Percentiles rank a stretch among this genome's conserved stretches.
phyloP scores from a whole-genome alignment of 2,113 vertebrate genomes.

The Benitochromis conjunctus region DNA sequence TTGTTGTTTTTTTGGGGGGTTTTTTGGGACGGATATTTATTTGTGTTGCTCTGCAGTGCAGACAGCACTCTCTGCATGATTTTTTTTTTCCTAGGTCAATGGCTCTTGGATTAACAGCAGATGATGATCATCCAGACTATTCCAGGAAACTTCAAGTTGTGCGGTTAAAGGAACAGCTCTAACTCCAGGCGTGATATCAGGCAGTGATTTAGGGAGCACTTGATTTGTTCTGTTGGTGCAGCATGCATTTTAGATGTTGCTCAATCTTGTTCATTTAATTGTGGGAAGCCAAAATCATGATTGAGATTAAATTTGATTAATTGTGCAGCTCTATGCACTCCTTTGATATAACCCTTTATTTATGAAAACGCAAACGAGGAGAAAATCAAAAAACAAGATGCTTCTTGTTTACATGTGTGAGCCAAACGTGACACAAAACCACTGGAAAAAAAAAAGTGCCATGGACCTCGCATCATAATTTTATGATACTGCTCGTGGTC shows the following conservation, averaged over 20 bases:
- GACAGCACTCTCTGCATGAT: no score
- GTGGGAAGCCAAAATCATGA: background rate
- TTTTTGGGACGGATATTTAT: no score
- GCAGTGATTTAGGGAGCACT: background rate
- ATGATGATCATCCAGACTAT: background rate
- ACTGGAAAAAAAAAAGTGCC: no score
- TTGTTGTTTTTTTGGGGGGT: no score
- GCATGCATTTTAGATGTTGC: background rate
- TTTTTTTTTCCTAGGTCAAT: no score
- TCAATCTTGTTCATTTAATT: background rate
- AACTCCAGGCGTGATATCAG: background rate
- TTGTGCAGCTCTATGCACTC: background rate
- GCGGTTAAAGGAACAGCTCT: background rate
- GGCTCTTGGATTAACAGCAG: background rate
- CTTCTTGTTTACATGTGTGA: background rate
- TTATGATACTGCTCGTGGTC: background rate
- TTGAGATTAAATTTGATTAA: background rate
- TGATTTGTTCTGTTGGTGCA: background rate
- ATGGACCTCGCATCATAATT: no score
- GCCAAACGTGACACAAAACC: background rate
- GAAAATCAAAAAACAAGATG: background rate
- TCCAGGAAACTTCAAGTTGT: no score
- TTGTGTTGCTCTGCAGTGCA: no score
- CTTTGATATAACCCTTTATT: background rate
- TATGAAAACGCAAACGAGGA: background rate